Conservation (phyloP, 2,888 invertebrate species). For the Lymantria dispar region DNA sequence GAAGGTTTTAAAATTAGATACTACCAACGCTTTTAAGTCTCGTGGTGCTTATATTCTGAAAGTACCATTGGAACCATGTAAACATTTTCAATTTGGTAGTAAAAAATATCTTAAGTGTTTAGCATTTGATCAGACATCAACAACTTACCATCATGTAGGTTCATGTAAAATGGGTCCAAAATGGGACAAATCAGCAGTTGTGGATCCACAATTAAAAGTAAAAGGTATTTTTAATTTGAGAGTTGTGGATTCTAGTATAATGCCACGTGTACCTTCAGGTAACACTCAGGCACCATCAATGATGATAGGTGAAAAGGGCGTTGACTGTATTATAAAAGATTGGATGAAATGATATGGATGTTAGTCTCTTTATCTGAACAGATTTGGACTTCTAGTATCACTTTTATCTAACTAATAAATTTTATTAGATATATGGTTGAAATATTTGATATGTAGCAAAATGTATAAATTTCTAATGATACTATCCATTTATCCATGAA, state of each 20-base stretch:
- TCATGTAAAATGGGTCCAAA: constrained; percentile 79
- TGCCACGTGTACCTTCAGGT: constrained; percentile 89
- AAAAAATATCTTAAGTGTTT: constrained; percentile 85
- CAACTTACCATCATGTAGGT: constrained; percentile 71
- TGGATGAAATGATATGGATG: constrained; percentile 26
- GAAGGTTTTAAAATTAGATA: constrained; percentile 78
- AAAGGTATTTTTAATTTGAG: constrained; percentile 83
- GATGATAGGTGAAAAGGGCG: constrained; percentile 87
- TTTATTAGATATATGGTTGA: no score
- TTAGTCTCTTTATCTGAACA: not conserved
- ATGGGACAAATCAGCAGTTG: constrained; percentile 83
- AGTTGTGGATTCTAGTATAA: constrained; percentile 90
- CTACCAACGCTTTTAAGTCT: constrained; percentile 79
- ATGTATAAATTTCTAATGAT: no score
- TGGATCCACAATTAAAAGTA: constrained; percentile 85
- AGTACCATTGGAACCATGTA: constrained; percentile 80
- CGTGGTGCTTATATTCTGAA: constrained; percentile 79
- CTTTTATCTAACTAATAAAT: no score
- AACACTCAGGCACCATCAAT: constrained; percentile 91
- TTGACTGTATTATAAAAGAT: constrained; percentile 47
- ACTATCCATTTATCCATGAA: no score
- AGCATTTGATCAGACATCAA: constrained; percentile 78
- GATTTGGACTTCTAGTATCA: no score
- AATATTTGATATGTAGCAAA: no score
- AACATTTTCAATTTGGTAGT: constrained; percentile 73